phyloP scores from a whole-genome alignment of 1,140 invertebrate species.

The Drosophila rhopaloa region DNA sequence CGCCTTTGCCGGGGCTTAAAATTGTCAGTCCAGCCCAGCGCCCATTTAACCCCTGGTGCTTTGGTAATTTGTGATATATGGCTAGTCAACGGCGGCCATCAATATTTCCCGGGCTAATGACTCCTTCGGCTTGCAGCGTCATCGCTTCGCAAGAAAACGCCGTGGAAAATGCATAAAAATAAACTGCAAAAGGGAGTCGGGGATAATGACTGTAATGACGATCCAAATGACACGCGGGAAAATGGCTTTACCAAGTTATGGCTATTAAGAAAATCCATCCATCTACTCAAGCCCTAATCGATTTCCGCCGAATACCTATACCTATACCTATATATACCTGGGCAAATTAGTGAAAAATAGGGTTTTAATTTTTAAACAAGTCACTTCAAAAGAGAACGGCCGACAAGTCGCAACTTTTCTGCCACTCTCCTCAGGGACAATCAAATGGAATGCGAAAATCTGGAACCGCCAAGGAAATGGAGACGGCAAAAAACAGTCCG shows the following conservation, averaged over 20 bases:
- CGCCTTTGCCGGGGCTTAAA: conserved; percentile 41
- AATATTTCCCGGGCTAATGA: conserved; percentile 73
- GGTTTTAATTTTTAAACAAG: conserved; percentile 55
- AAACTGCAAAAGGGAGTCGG: conserved; percentile 6
- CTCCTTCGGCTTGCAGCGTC: conserved; percentile 52
- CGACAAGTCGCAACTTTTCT: conserved; percentile 9
- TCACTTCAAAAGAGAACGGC: background rate
- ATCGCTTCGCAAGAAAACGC: conserved; percentile 19
- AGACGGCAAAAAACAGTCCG: conserved; percentile 20
- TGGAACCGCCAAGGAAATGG: conserved; percentile 18
- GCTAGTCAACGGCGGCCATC: conserved; percentile 61
- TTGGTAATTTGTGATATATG: conserved; percentile 71
- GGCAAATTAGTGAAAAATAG: conserved; percentile 56
- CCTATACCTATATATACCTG: background rate
- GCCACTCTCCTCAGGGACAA: conserved; percentile 24
- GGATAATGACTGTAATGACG: conserved; percentile 53
- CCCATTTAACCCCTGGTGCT: conserved; percentile 10
- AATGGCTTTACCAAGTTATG: conserved; percentile 12
- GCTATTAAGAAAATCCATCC: conserved; percentile 16
- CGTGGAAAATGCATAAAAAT: conserved; percentile 8
- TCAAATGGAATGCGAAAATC: conserved; percentile 66
- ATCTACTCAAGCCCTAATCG: conserved; percentile 6
- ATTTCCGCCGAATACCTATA: conserved; percentile 4
- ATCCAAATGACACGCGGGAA: conserved; percentile 37
- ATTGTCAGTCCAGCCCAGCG: conserved; percentile 23